A percentile compares a stretch with the other conserved stretches of the same genome.
These are phyloP conservation scores for Thamnophis elegans DNA, from an alignment of 2,797 vertebrate genomes.

Conservation along the genomic window DNA sequence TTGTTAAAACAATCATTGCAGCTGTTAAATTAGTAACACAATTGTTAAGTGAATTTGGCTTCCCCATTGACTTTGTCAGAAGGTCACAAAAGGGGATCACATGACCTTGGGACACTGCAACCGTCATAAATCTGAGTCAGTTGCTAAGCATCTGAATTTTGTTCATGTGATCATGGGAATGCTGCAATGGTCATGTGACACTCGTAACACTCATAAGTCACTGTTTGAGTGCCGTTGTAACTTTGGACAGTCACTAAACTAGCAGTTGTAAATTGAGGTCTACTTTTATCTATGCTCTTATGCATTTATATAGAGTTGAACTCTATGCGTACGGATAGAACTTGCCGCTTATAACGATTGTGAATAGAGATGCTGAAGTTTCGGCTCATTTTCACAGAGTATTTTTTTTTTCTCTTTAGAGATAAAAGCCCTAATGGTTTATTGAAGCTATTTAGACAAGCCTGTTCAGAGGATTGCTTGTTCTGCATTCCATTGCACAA, in stretches of 20 bases:
- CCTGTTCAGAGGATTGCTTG: background rate
- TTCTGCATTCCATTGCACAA: background rate
- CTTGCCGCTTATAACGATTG: background rate
- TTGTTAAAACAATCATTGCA: background rate
- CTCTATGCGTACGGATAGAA: background rate
- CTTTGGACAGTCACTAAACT: background rate
- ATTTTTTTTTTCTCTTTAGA: background rate
- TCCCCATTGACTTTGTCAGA: background rate
- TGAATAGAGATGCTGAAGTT: background rate
- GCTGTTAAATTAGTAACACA: background rate
- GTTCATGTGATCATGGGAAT: background rate
- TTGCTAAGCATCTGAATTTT: background rate
- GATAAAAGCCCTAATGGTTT: constrained; percentile 4
- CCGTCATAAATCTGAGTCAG: background rate
- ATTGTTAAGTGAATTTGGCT: background rate
- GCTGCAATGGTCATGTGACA: background rate
- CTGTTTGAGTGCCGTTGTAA: background rate
- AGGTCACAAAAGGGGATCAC: background rate
- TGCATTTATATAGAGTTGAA: background rate
- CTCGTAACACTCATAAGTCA: background rate
- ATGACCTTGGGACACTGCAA: background rate
- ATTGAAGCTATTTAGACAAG: background rate
- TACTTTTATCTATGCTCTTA: background rate
- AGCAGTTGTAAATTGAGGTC: too few species aligned
- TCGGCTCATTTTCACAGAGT: background rate